Evolutionary conservation across 2,888 invertebrate genomes (phyloP).

Genomic region (Caenorhabditis macrosperma): DNA sequence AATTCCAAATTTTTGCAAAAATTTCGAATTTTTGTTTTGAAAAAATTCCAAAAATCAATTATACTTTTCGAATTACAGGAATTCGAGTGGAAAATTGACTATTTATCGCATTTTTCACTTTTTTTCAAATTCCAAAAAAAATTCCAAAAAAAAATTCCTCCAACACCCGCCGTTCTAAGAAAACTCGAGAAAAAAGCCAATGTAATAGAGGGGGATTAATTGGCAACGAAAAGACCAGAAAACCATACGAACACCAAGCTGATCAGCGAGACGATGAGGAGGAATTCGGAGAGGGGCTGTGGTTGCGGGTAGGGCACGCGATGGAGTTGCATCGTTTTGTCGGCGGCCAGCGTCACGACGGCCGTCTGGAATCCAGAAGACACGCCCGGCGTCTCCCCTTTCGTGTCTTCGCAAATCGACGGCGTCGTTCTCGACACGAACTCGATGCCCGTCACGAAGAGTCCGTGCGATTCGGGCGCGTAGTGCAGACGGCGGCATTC

Average conservation of each 20-base stretch:
- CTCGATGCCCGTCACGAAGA: conserved; percentile 96
- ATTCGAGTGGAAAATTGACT: too few species aligned
- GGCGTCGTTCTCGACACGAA: conserved; percentile 84
- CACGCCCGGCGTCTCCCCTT: conserved; percentile 61
- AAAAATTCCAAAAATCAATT: too few species aligned
- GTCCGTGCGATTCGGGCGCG: conserved; percentile 85
- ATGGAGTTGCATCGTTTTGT: conserved; percentile 76
- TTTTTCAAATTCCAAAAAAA: too few species aligned
- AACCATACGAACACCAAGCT: conserved; percentile 56
- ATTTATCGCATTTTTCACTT: too few species aligned
- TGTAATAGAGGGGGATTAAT: too few species aligned
- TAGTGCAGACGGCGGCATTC: conserved; percentile 62
- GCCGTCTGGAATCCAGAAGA: conserved; percentile 66
- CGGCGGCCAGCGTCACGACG: conserved; percentile 77
- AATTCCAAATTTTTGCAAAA: too few species aligned
- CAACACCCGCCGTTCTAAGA: too few species aligned
- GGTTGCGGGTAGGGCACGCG: conserved; percentile 58
- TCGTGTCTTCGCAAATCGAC: conserved; percentile 33
- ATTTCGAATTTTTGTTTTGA: too few species aligned
- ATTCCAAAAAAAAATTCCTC: too few species aligned
- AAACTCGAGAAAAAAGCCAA: background rate
- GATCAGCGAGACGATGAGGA: conserved; percentile 57
- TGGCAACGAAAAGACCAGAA: conserved; percentile 20
- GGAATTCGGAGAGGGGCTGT: conserved; percentile 53
- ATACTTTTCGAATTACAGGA: too few species aligned